Evolutionary conservation across 2,797 vertebrate species (phyloP), one percentile per base, ranked within the genome.

Genomic region (Dromococcyx pavoninus): DNA sequence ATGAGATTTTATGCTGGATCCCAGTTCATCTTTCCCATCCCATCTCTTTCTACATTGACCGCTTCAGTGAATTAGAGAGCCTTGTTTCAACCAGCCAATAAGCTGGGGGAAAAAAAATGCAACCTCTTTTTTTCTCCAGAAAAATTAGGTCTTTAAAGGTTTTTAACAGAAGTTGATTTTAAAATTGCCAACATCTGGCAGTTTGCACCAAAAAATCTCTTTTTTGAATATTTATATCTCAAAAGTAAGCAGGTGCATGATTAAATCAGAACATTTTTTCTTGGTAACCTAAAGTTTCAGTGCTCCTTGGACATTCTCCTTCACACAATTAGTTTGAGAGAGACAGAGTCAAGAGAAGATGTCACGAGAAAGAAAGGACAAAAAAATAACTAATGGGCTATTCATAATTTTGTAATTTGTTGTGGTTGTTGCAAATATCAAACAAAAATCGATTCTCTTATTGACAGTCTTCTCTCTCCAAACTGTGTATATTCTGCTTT

Each of bases 371-470:
- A 72, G 39, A 10, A 18, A 70, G 6, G 43, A 32, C n/a, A 43
- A 37, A 53, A 62, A n/a, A 41, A 11, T 0, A 37, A 57, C 73
- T 61, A 71, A 50, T 2, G 16, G 43, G 39, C 53, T 75, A 57
- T 51, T 90, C 46, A 62, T 92, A 87, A 86, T 56, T 77, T 54
- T 35, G 48, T 64, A 39, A 91, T 91, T 93, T 75, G 79, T 90
- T 74, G 73, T 48, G 85, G 71, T 18, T 61, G 72, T 86, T 94
- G 80, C 72, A 84, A 69, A 84, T 18, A 60, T 80, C 77, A 92
- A 93, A 64, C 22, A 65, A 89, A 88, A 96, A 93, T 93, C 81
- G 8, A 83, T 96, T 85, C 64, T 62, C 62, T 51, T 80, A 87
- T 74, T 74, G 93, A 72, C 84, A 76, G 57, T 82, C 33, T 53